Base-by-base conservation (phyloP, 2,113 vertebrate genomes). In the Phrynosoma blainvillii region DNA sequence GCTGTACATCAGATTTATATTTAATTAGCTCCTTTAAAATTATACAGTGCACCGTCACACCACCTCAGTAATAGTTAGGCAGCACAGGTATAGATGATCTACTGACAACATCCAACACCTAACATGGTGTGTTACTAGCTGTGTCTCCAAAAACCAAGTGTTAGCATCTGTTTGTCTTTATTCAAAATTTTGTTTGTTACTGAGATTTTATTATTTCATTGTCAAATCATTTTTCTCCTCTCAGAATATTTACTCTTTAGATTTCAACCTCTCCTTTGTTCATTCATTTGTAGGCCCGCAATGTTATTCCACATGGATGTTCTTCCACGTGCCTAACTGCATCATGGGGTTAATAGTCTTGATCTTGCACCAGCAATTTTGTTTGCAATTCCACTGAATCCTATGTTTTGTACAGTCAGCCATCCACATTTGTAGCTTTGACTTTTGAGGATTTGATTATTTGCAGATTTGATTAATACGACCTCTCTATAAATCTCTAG, bases 21-120 rank as follows among this genome's bases (percentile, higher is more conserved):
- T 92, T 93, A 96, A 95, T 96, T 95, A 96, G 89, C 92, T 91
- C 83, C 89, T 92, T 91, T 96, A 94, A 96, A 96, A 94, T 92
- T 92, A 92, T 52, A 27, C 90, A 91, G 92, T 88, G 79, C 77
- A 93, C 91, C 91, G 96, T 96, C 90, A 91, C 56, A 82, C 90
- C 95, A 93, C 85, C 88, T 92, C 79, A 91, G 82, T 88, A 89
- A 84, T 42, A 23, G 18, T 30, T 30, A 84, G 66, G 70, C 82
- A 90, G 78, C 84, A 90, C 92, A 90, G 92, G 94, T 86, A 89
- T 82, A 88, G 91, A 74, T 82, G 94, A 87, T 86, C 40, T 87
- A 79, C 80, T 73, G 89, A 89, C 91, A 94, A 62, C 74, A 86
- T 84, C 92, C 85, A 90, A 88, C 78, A 92, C 83, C 86, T 91